Conservation (phyloP, 2,797 vertebrate species). For the Lithobates pipiens region DNA sequence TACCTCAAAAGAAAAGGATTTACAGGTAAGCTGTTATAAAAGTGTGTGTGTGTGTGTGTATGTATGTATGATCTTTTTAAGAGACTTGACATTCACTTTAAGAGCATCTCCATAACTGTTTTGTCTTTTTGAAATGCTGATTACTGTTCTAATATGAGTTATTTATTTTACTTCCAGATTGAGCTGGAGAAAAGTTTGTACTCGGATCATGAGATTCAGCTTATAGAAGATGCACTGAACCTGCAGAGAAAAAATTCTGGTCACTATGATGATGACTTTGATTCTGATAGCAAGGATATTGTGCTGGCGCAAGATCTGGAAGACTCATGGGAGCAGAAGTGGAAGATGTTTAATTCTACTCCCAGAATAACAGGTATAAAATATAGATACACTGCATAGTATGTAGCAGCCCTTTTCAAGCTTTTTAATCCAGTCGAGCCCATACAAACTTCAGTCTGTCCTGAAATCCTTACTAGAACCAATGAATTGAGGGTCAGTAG, state of each 20-base stretch:
- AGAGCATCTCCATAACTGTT: no score
- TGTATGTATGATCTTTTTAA: no score
- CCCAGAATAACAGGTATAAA: constrained; percentile 79
- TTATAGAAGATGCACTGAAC: constrained; percentile 80
- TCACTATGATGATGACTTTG: constrained; percentile 74
- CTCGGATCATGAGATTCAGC: constrained; percentile 88
- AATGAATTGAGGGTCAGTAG: no score
- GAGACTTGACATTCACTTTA: no score
- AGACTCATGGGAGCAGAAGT: constrained; percentile 91
- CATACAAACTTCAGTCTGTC: no score
- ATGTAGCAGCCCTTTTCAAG: no score
- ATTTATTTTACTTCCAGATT: constrained; percentile 72
- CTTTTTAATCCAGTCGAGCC: no score
- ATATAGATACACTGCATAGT: background rate
- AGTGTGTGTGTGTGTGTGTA: no score
- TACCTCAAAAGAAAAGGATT: no score
- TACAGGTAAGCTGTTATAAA: no score
- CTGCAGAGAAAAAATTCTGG: constrained; percentile 79
- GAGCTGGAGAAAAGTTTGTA: constrained; percentile 88
- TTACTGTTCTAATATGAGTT: background rate
- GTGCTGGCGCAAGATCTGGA: constrained; percentile 87
- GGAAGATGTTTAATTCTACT: constrained; percentile 78
- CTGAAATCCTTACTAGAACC: no score
- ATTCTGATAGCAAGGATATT: constrained; percentile 70
- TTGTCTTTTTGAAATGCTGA: no score